Conservation (phyloP, 2,888 invertebrate species). For the Meta bourneti region DNA sequence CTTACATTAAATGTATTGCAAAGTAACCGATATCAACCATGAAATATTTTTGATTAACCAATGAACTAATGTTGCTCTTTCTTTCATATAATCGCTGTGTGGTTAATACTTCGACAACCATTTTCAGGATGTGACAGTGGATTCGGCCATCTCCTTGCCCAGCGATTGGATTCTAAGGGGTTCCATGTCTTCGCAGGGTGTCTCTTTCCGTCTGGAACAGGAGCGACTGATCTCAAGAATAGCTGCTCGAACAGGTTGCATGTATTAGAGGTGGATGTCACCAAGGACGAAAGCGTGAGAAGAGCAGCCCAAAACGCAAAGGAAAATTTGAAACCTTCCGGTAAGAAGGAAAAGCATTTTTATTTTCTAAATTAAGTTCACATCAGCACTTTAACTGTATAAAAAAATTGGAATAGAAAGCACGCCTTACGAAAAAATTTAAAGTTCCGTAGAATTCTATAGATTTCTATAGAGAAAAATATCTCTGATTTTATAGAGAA, state of each 20-base stretch:
- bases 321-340: slow-evolving; percentile 57
- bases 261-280: slow-evolving; percentile 80
- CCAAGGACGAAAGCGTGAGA: slow-evolving; percentile 80
- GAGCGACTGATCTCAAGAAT: slow-evolving; percentile 77
- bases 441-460: no score
- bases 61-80: background rate
- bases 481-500: no score
- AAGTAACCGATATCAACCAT: no score
- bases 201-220: slow-evolving; percentile 78
- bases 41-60: background rate
- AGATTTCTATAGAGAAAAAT: no score
- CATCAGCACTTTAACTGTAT: no score
- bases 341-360: background rate
- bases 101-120: background rate
- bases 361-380: background rate
- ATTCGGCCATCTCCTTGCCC: slow-evolving; percentile 80
- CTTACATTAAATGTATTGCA: background rate
- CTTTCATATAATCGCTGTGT: background rate
- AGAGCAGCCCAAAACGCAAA: slow-evolving; percentile 79
- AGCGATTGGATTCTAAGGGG: slow-evolving; percentile 80
- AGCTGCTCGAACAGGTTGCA: slow-evolving; percentile 79
- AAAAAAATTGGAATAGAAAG: no score
- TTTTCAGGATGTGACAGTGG: slow-evolving; percentile 80
- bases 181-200: slow-evolving; percentile 81
- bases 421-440: no score